A percentile compares a stretch with the other conserved stretches of the same genome.
phyloP scores from a whole-genome alignment of 2,888 invertebrate genomes.

The Epirrita christyi region DNA sequence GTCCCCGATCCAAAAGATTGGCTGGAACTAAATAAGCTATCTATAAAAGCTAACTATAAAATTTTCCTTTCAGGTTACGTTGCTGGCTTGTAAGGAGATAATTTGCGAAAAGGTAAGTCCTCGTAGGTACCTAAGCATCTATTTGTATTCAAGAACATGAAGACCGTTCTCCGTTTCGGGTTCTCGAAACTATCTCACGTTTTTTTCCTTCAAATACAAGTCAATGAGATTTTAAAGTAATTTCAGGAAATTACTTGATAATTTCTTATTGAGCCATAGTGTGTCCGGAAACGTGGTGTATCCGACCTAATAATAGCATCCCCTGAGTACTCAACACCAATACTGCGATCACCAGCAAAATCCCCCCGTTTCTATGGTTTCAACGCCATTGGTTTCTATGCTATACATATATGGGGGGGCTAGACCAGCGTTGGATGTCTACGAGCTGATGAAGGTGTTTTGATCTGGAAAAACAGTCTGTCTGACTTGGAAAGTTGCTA shows the following conservation, averaged over 20 bases:
- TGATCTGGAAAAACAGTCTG: too few relatives aligned
- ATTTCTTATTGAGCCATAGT: too few relatives aligned
- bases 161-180: conserved; percentile 33
- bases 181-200: conserved; percentile 46
- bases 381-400: too few relatives aligned
- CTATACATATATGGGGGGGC: too few relatives aligned
- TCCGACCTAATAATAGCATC: too few relatives aligned
- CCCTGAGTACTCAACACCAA: too few relatives aligned
- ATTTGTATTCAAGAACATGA: conserved; percentile 71
- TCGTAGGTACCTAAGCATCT: conserved; percentile 52
- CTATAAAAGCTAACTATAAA: conserved; percentile 48
- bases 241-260: conserved; percentile 37
- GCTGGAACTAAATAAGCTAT: conserved; percentile 58
- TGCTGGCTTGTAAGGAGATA: conserved; percentile 69
- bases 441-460: too few relatives aligned
- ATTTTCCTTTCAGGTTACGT: conserved; percentile 75
- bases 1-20: conserved; percentile 47
- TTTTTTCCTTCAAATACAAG: conserved; percentile 41
- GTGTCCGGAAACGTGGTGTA: too few relatives aligned
- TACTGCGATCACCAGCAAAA: too few relatives aligned
- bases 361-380: too few relatives aligned
- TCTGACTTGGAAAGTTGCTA: too few relatives aligned
- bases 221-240: conserved; percentile 44
- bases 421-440: too few relatives aligned
- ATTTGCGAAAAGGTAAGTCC: conserved; percentile 78